Evolutionary conservation across 2,797 vertebrate species (phyloP).

Genomic region (Hippopotamyrus pictus): DNA sequence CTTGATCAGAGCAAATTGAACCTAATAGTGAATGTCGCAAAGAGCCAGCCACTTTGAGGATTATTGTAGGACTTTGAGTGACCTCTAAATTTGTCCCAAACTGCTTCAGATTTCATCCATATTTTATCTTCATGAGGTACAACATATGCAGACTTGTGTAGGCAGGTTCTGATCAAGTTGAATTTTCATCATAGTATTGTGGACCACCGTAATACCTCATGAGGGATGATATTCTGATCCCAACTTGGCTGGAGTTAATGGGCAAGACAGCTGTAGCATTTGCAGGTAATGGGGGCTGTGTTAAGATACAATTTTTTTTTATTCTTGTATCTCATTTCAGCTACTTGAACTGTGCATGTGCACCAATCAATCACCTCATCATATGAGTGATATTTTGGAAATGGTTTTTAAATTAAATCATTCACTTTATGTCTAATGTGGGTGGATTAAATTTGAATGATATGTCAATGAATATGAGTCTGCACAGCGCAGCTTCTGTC

Average conservation of each 20-base stretch:
- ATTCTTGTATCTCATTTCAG: neutral
- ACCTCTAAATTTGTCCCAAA: neutral
- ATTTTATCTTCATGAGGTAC: neutral
- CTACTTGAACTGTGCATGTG: neutral
- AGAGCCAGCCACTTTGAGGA: neutral
- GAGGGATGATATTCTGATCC: neutral
- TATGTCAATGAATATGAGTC: neutral
- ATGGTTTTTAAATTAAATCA: neutral
- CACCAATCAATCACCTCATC: conserved; percentile 1
- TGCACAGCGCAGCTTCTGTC: neutral
- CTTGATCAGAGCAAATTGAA: neutral
- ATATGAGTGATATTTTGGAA: neutral
- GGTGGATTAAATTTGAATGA: conserved; percentile 1
- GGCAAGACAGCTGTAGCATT: neutral
- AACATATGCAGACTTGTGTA: neutral
- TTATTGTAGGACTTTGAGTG: neutral
- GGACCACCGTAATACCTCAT: neutral
- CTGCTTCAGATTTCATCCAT: neutral
- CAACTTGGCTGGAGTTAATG: neutral
- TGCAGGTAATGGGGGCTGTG: neutral
- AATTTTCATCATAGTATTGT: neutral
- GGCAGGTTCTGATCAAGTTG: neutral
- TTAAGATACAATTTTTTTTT: neutral
- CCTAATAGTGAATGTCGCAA: neutral
- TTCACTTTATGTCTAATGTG: neutral